These are phyloP conservation scores for Zosterops hypoxanthus DNA, from an alignment of 2,113 vertebrate genomes.

Conservation along the genomic window DNA sequence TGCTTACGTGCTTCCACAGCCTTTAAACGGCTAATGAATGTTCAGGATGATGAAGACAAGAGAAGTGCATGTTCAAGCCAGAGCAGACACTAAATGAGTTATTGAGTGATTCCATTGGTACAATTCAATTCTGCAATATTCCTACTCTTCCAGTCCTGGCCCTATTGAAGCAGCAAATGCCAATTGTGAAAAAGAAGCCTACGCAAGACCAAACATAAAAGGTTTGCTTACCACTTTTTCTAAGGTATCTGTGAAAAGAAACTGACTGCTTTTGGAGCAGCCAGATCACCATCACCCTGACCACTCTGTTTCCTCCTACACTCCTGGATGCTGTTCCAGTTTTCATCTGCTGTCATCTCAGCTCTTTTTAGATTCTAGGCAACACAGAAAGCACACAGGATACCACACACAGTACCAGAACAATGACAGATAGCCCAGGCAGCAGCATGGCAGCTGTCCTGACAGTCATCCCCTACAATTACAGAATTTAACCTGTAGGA, in stretches of 20 bases:
- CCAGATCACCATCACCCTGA: neutral
- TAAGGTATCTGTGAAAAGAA: neutral
- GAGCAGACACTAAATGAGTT: neutral
- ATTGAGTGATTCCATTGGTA: neutral
- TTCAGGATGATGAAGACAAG: neutral
- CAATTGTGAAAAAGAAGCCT: neutral
- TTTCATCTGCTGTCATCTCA: neutral
- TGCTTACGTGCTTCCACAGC: neutral
- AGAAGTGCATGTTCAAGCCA: neutral
- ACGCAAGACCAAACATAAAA: neutral
- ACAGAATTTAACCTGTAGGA: neutral
- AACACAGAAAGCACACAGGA: neutral
- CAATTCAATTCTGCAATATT: neutral
- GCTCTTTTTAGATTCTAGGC: neutral
- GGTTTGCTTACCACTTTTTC: neutral
- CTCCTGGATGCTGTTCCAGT: neutral
- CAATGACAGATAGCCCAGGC: rapidly evolving
- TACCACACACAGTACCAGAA: too few relatives aligned
- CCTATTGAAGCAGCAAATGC: neutral
- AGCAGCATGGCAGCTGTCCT: neutral
- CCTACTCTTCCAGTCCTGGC: neutral
- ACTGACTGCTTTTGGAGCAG: neutral
- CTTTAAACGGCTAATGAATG: neutral
- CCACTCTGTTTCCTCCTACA: neutral
- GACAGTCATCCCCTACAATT: neutral